Base-by-base conservation (phyloP, 2,797 vertebrate species). In the Phoeniculus purpureus region DNA sequence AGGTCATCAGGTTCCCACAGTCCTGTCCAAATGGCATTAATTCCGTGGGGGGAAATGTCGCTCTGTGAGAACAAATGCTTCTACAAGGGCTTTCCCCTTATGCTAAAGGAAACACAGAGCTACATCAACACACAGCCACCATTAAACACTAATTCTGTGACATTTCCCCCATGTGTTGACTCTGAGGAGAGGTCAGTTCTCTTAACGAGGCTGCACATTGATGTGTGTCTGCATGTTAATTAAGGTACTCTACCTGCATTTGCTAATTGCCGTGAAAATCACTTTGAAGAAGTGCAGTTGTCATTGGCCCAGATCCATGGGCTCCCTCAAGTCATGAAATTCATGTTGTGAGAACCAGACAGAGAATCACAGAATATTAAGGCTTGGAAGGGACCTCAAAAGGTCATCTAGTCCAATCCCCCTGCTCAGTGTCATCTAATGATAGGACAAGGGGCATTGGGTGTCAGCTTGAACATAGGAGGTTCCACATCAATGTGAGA, bases 61-160 rank as follows among this genome's bases (percentile, higher is more conserved):
- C 73, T 91, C 61, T 73, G 26, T 82, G 68, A 77, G 81, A 90
- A 37, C 47, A 92, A 93, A 56, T 31, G 29, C 55, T 75, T 77
- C 78, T 66, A 40, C 52, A 66, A 56, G 78, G 62, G 25, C 52
- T 72, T 85, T 34, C 81, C 9, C 0, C 51, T 82, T 59, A 8
- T 59, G 51, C 61, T 82, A 26, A 88, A 80, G 54, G 65, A 90
- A 91, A 67, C 82, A 58, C 15, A 60, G 65, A 82, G 51, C 37
- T 82, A 45, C 13, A 3, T 68, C 79, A 78, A 88, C 94, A 85
- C 68, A 47, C 26, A 78, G 37, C 23, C 72, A 85, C 37, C 87
- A 80, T 72, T 72, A 80, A 61, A 68, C 1, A 1, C 22, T 80
- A 31, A 29, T 78, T 73, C 83, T 65, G 51, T n/a, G 65, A 81